Evolutionary conservation across 2,888 invertebrate species (phyloP).

Genomic region (Torymus texanus): DNA sequence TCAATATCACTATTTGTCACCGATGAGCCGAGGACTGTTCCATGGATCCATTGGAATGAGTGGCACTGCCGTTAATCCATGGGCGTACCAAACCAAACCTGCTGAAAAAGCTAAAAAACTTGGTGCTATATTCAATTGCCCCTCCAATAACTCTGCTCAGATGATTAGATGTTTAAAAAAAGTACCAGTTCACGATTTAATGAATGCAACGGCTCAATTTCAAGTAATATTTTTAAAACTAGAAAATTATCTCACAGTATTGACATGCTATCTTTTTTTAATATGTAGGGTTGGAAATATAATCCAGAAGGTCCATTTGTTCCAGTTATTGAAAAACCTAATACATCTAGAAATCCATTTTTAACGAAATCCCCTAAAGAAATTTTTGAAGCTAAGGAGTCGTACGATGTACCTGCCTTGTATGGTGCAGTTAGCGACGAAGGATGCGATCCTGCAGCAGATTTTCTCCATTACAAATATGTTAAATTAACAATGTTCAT

Average conservation of each 20-base stretch:
- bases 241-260: no score
- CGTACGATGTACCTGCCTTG: slow-evolving; percentile 83
- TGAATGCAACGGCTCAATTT: slow-evolving; percentile 78
- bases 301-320: slow-evolving; percentile 85
- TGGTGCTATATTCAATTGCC: slow-evolving; percentile 81
- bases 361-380: slow-evolving; percentile 81
- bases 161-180: slow-evolving; percentile 81
- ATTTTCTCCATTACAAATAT: slow-evolving; percentile 69
- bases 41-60: slow-evolving; percentile 82
- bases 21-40: slow-evolving; percentile 60
- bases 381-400: slow-evolving; percentile 79
- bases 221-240: slow-evolving; percentile 72
- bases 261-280: no score
- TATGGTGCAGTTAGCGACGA: slow-evolving; percentile 81
- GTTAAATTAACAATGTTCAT: slow-evolving; percentile 54
- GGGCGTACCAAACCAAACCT: slow-evolving; percentile 67
- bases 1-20: slow-evolving; percentile 83
- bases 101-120: slow-evolving; percentile 80
- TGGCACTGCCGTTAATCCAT: slow-evolving; percentile 80
- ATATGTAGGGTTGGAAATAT: slow-evolving; percentile 77
- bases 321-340: slow-evolving; percentile 81
- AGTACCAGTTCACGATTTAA: slow-evolving; percentile 79
- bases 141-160: slow-evolving; percentile 75
- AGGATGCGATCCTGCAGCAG: slow-evolving; percentile 84
- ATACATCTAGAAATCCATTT: slow-evolving; percentile 77